Evolutionary conservation across 2,888 invertebrate species (phyloP), one percentile per base, ranked within the genome.

Genomic region (Pyrochroa serraticornis): DNA sequence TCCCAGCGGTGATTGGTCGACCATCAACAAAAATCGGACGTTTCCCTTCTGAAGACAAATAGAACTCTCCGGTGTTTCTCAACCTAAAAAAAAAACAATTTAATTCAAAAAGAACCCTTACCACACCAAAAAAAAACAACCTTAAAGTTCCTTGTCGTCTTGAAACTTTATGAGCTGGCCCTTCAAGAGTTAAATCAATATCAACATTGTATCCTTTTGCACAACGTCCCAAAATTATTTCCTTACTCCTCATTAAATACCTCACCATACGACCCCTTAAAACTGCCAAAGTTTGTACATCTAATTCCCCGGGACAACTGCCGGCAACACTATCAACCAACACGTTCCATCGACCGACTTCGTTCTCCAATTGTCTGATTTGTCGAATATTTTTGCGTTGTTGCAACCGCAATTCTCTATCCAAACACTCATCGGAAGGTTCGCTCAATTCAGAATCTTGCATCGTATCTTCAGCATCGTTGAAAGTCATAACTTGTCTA

Each of bases 21-120:
- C 97, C 95, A 77, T 98, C 97, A 3, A 98, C 92, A 77, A 93
- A 96, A 71, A 98, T 90, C 1, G 97, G 92, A 58, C 97, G 82
- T 75, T 95, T 95, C 12, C 97, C 98, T 77, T 97, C 96, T 41
- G 97, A 97, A 12, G 92, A 90, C 70, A 98, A 85, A 75, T 93
- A 93, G 79, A 97, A 98, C 76, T 97, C 97, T 0, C 97, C 97
- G 64, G 92, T 95, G 77, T 93, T 94, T 48, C 94, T 84, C 62
- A 97, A 84, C 43, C 89, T 86, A 54, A 70, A 45, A 60, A 45
- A 57, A 37, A 8, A 22, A 37, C 30, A 45, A 6, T 6, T 30
- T 13, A 12, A 12, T 13, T 32, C 22, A 14, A 9, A 7, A 12
- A 42, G 7, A 22, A 34, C 8, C 1, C 8, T 6, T 10, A 6